Conservation (phyloP, 2,113 vertebrate genomes). For the Osmerus eperlanus region DNA sequence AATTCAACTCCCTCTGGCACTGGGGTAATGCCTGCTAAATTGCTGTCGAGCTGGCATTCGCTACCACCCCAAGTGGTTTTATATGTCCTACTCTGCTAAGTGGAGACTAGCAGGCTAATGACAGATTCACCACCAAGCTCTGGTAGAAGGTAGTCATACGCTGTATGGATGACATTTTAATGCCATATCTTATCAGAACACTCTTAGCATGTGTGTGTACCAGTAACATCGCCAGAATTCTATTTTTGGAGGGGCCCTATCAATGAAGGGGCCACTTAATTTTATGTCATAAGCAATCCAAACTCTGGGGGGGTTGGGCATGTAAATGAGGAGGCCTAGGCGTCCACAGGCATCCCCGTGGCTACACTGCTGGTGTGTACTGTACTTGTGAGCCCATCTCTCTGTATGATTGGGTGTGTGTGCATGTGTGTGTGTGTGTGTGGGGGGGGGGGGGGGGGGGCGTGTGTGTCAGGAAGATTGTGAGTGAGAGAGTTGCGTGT, state of each 20-base stretch:
- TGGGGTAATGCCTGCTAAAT: slow-evolving; percentile 26
- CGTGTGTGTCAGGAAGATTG: background rate
- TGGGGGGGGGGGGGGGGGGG: no score
- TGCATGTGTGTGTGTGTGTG: slow-evolving; percentile 23
- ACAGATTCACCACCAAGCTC: slow-evolving; percentile 1
- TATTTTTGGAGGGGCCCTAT: no score
- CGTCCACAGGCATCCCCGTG: no score
- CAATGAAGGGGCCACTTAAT: background rate
- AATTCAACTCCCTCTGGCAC: slow-evolving; percentile 13
- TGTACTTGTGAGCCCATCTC: background rate
- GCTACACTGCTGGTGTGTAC: background rate
- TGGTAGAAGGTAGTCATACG: background rate
- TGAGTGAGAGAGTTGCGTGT: background rate
- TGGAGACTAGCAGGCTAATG: background rate
- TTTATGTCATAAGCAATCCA: no score
- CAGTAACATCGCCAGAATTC: no score
- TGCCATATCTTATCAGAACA: background rate
- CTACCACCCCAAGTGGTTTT: background rate
- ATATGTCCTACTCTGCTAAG: slow-evolving; percentile 21
- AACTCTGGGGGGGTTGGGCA: no score
- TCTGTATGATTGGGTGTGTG: background rate
- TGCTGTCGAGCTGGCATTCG: slow-evolving; percentile 1
- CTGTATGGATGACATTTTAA: background rate
- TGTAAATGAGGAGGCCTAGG: no score
- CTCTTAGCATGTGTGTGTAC: background rate